phyloP scores from a whole-genome alignment of 1,140 invertebrate species.

The Plodia interpunctella region DNA sequence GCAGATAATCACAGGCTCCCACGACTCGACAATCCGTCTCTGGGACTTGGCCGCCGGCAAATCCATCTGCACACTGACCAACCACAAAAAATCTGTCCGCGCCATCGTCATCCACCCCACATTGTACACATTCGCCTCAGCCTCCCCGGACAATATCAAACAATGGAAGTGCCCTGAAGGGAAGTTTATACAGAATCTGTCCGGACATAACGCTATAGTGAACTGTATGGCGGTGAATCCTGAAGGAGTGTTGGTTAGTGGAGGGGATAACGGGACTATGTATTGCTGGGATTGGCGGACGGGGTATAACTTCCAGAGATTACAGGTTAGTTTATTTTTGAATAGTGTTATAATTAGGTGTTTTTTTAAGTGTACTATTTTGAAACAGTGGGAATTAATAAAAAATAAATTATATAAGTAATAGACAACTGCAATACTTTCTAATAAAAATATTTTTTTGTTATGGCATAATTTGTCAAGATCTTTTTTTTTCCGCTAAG shows the following conservation, averaged over 20 bases:
- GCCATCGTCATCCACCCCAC: conserved; percentile 94
- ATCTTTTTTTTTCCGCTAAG: too few species aligned
- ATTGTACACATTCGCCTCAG: conserved; percentile 97
- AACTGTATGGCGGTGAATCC: conserved; percentile 97
- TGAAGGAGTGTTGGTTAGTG: conserved; percentile 97
- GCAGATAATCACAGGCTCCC: conserved; percentile 87
- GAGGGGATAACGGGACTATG: conserved; percentile 99
- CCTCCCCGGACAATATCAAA: conserved; percentile 99
- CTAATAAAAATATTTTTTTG: too few species aligned
- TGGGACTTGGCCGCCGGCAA: conserved; percentile 99
- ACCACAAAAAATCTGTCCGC: conserved; percentile 99
- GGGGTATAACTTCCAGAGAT: conserved; percentile 97
- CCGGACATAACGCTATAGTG: conserved; percentile 98
- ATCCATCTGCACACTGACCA: conserved; percentile 95
- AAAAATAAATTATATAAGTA: too few species aligned
- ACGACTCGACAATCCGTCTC: conserved; percentile 92
- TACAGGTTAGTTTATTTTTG: too few species aligned
- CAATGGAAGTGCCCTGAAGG: conserved; percentile 99
- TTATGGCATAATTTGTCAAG: too few species aligned
- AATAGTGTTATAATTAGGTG: conserved; percentile 16
- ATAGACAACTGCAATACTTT: too few species aligned
- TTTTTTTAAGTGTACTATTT: conserved; percentile 3
- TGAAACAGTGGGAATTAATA: too few species aligned
- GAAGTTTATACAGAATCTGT: conserved; percentile 98
- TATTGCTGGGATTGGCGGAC: conserved; percentile 99